These are phyloP conservation scores for Holotrichia oblita DNA, from an alignment of 1,140 invertebrate species.

Conservation along the genomic window DNA sequence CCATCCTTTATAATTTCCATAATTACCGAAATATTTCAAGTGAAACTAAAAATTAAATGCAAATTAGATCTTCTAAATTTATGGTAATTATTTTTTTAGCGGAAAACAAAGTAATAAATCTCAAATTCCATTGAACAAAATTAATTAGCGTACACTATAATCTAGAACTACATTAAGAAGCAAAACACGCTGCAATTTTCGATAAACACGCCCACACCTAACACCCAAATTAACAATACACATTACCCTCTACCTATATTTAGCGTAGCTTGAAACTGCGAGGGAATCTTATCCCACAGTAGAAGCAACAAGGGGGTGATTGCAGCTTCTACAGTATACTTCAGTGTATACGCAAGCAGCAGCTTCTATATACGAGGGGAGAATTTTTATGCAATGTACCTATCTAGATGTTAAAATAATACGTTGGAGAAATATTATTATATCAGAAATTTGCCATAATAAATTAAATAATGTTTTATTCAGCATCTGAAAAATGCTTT, in stretches of 20 bases:
- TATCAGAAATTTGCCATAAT: no score
- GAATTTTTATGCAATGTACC: no score
- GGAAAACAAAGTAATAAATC: not conserved
- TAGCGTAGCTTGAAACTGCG: not conserved
- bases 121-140: not conserved
- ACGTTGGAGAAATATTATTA: no score
- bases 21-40: not conserved
- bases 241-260: not conserved
- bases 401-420: no score
- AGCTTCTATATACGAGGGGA: not conserved
- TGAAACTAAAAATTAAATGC: not conserved
- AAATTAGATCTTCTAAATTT: not conserved
- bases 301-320: slow-evolving; percentile 15
- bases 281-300: not conserved
- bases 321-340: not conserved
- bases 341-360: not conserved
- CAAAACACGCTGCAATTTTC: not conserved
- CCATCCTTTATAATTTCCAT: no score
- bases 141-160: not conserved
- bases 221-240: not conserved
- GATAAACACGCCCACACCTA: not conserved
- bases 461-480: no score
- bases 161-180: not conserved
- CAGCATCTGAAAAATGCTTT: no score
- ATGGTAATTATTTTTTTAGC: not conserved